Base-by-base conservation (phyloP, 2,888 invertebrate genomes). In the Epirrhoe alternata region DNA sequence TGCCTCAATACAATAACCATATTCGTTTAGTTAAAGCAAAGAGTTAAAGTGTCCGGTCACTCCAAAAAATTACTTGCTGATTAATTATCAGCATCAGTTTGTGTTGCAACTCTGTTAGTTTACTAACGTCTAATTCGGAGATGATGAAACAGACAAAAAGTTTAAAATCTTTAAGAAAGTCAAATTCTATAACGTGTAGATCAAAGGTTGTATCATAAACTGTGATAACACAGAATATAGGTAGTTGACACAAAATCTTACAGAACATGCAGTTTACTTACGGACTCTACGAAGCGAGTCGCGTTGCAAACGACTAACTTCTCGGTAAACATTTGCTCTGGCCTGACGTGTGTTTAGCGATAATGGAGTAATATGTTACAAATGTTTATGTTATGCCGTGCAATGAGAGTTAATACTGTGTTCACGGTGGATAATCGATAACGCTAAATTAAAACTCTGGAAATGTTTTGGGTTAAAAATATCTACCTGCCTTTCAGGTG, bases 351-450 rank as follows among this genome's bases (percentile, higher is more conserved):
- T 84, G 83, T 82, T 84, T 78, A 81, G 81, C 84, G 84, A 86
- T 88, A 88, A 86, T 86, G 81, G 83, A 82, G 80, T 86, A 85
- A 85, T 83, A 81, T 81, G 83, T 83, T 84, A 85, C 82, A 85
- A 85, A 80, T 86, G 86, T 89, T 88, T 87, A 82, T 83, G 82
- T 83, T 84, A 82, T 82, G 81, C 82, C 81, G 79, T 77, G 78
- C 77, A 83, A 84, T 80, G 72, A 80, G 79, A 74, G 81, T 80
- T 85, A 84, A 85, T 80, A 79, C 80, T 77, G 75, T 76, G 79
- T 85, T 86, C 81, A 86, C 79, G 82, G 76, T 80, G 74, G 74
- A 79, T 84, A 82, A 82, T 81, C 72, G 65, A 74, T 74, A 74
- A 73, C 69, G 70, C 71, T 71, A 63, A 74, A 70, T 63, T 61